These are phyloP conservation scores for Triplophysa yarkandensis DNA, from an alignment of 2,797 vertebrate species.

Conservation along the genomic window DNA sequence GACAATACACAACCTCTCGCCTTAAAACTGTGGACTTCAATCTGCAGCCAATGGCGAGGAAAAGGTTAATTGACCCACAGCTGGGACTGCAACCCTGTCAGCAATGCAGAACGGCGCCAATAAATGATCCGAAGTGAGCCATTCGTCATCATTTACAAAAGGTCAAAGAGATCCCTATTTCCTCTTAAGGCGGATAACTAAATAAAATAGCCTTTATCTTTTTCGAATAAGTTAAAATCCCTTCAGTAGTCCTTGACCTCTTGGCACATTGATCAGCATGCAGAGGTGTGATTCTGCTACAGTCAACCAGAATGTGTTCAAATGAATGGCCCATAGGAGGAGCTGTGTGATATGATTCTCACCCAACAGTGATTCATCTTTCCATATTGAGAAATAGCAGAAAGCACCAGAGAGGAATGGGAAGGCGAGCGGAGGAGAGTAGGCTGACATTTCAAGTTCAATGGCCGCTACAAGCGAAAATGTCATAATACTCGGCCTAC, in stretches of 20 bases:
- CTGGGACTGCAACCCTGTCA: conserved; percentile 44
- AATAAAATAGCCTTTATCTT: conserved; percentile 33
- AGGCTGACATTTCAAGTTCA: conserved; percentile 73
- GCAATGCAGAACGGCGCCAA: conserved; percentile 43
- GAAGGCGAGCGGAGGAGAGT: conserved; percentile 45
- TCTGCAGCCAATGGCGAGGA: conserved; percentile 42
- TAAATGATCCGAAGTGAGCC: conserved; percentile 51
- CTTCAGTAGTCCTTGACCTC: conserved; percentile 36
- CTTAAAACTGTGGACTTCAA: conserved; percentile 40
- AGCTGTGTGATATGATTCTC: conserved; percentile 30
- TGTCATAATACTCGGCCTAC: conserved; percentile 65
- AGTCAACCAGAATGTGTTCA: conserved; percentile 17
- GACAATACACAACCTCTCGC: conserved; percentile 33
- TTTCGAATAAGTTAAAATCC: conserved; percentile 40
- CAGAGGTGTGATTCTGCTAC: conserved; percentile 11
- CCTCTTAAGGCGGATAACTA: conserved; percentile 32
- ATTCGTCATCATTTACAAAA: conserved; percentile 49
- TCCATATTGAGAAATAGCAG: conserved; percentile 10
- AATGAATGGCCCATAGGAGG: conserved; percentile 23
- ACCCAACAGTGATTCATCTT: conserved; percentile 37
- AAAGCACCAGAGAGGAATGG: conserved; percentile 51
- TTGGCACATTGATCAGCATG: conserved; percentile 22
- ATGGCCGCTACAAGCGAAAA: conserved; percentile 58
- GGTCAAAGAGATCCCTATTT: conserved; percentile 22
- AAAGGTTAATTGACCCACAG: conserved; percentile 59